Conservation (phyloP, 2,888 invertebrate genomes). For the Coenonympha glycerion region DNA sequence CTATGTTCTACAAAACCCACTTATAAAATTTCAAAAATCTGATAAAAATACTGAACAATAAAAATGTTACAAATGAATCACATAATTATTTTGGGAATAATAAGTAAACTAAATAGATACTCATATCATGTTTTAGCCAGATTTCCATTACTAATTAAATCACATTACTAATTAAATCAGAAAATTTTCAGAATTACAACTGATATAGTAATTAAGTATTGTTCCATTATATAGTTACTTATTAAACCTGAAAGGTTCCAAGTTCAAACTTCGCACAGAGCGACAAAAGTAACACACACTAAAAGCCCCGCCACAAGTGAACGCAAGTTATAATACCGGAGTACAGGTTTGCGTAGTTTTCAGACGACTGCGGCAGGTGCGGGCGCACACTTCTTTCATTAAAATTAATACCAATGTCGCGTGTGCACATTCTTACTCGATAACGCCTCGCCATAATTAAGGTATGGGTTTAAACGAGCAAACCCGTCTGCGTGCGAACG, state of each 20-base stretch:
- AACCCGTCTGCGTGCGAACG: conserved; percentile 39
- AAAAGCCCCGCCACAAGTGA: conserved; percentile 12
- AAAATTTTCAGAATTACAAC: too few species aligned
- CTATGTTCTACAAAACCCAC: too few species aligned
- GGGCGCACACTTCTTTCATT: conserved; percentile 74
- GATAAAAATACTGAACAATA: too few species aligned
- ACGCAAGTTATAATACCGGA: conserved; percentile 20
- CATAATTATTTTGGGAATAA: too few species aligned
- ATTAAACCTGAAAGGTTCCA: background rate
- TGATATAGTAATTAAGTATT: too few species aligned
- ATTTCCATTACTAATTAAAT: background rate
- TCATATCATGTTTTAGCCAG: too few species aligned
- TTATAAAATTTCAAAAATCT: too few species aligned
- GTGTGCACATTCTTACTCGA: conserved; percentile 76
- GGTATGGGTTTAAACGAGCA: conserved; percentile 57
- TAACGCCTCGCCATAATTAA: conserved; percentile 74
- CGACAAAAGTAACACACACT: conserved; percentile 6
- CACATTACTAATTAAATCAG: too few species aligned
- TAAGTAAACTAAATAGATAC: too few species aligned
- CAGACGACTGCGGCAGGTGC: conserved; percentile 69
- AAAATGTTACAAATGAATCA: too few species aligned
- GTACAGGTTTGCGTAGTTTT: conserved; percentile 45
- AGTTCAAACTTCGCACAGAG: background rate
- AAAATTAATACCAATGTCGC: conserved; percentile 77
- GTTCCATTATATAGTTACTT: too few species aligned